Conservation (phyloP, 2,113 vertebrate genomes). For the Taxidea taxus region DNA sequence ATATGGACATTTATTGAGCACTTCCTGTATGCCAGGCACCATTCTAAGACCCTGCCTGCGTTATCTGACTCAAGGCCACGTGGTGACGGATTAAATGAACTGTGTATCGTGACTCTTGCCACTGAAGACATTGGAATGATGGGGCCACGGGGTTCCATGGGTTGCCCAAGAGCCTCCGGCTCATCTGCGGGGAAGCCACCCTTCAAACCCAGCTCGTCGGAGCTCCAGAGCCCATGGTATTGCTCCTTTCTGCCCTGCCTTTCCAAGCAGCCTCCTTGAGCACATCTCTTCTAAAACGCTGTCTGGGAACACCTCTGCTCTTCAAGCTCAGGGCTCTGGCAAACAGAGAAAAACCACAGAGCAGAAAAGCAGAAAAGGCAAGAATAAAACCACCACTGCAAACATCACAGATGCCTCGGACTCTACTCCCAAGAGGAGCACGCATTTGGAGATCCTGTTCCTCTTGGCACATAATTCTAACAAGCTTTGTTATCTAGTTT, state of each 20-base stretch:
- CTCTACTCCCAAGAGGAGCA: neutral
- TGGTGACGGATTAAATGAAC: neutral
- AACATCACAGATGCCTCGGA: neutral
- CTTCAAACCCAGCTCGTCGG: neutral
- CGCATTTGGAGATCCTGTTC: neutral
- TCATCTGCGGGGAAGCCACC: neutral
- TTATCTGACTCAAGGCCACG: neutral
- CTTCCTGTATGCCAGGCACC: neutral
- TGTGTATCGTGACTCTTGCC: neutral
- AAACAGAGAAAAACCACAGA: neutral
- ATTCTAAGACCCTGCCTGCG: neutral
- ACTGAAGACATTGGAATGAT: neutral
- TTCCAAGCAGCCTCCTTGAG: neutral
- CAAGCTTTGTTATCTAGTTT: neutral
- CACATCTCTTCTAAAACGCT: neutral
- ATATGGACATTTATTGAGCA: neutral
- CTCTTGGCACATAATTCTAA: neutral
- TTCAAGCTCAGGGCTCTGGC: neutral
- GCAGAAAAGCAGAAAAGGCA: neutral
- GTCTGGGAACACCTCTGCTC: neutral
- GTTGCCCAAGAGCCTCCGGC: neutral
- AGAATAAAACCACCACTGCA: neutral
- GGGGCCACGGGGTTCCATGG: neutral
- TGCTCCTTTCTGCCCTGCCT: neutral
- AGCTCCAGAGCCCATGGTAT: neutral